These are phyloP conservation scores for Chesias legatella DNA, from an alignment of 2,888 invertebrate genomes.

Conservation along the genomic window DNA sequence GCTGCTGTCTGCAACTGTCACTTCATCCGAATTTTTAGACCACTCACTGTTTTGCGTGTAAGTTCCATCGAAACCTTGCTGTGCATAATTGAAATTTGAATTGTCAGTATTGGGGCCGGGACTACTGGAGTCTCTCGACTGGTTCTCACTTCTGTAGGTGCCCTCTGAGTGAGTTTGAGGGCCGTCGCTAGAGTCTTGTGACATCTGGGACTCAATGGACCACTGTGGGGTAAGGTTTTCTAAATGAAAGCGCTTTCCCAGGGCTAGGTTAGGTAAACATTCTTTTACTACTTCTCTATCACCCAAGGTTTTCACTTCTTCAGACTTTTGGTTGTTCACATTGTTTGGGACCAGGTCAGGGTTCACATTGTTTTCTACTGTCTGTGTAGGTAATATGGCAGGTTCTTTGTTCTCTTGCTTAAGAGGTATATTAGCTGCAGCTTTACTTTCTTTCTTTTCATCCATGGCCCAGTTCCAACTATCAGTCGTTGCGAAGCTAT, in stretches of 20 bases:
- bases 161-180: constrained; percentile 81
- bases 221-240: constrained; percentile 80
- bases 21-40: constrained; percentile 50
- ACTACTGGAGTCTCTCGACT: constrained; percentile 76
- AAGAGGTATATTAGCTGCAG: constrained; percentile 25
- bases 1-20: constrained; percentile 40
- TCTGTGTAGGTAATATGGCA: constrained; percentile 20
- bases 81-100: constrained; percentile 64
- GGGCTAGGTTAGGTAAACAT: constrained; percentile 65
- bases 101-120: constrained; percentile 64
- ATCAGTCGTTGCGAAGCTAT: constrained; percentile 79
- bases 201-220: constrained; percentile 84
- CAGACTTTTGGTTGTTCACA: constrained; percentile 32
- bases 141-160: constrained; percentile 80
- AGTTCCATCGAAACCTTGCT: constrained; percentile 47
- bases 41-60: constrained; percentile 53
- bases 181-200: constrained; percentile 83
- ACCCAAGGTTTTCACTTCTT: constrained; percentile 58
- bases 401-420: constrained; percentile 32
- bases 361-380: constrained; percentile 30
- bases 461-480: constrained; percentile 83
- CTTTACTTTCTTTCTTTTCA: constrained; percentile 55
- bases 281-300: constrained; percentile 65
- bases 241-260: constrained; percentile 65
- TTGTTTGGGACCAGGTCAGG: constrained; percentile 23